A percentile compares a stretch with the other conserved stretches of the same genome.
phyloP scores from a whole-genome alignment of 2,113 vertebrate species.

The Marmota monax region DNA sequence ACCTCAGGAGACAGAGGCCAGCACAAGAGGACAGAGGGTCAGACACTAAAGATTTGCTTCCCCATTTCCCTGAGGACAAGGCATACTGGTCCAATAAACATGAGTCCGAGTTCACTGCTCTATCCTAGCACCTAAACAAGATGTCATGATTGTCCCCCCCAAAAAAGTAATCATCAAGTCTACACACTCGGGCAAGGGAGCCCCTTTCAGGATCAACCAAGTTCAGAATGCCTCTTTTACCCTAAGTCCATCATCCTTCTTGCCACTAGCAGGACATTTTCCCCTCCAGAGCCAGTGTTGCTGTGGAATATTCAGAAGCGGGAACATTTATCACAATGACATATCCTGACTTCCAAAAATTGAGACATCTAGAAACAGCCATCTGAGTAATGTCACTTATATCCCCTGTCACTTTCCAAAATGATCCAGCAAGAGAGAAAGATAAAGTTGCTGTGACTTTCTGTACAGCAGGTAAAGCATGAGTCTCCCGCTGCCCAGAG shows the following conservation, averaged over 20 bases:
- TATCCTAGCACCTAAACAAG: not conserved
- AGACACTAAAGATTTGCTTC: not conserved
- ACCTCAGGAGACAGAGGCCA: not conserved
- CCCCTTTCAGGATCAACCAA: not conserved
- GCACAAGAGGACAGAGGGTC: fast-evolving
- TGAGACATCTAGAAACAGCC: slow-evolving; percentile 76
- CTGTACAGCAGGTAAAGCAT: not conserved
- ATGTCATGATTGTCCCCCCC: not conserved
- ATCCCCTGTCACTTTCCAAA: slow-evolving; percentile 72
- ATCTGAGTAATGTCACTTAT: slow-evolving; percentile 71
- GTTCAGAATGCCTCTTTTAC: not conserved
- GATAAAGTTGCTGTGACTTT: slow-evolving; percentile 49
- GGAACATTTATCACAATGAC: slow-evolving; percentile 74
- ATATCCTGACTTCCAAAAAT: slow-evolving; percentile 71
- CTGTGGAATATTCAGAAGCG: slow-evolving; percentile 55
- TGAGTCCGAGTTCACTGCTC: fast-evolving
- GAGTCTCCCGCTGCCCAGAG: not conserved
- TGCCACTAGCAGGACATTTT: slow-evolving; percentile 12
- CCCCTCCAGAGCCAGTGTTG: slow-evolving; percentile 31
- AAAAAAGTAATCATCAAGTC: not conserved
- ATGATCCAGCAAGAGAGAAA: slow-evolving; percentile 60
- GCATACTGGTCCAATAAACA: not conserved
- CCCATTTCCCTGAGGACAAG: not conserved
- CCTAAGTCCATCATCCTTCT: not conserved
- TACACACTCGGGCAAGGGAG: not conserved